A percentile compares a stretch with the other conserved stretches of the same genome.
phyloP scores from a whole-genome alignment of 2,113 vertebrate species.

The Labeo catla region DNA sequence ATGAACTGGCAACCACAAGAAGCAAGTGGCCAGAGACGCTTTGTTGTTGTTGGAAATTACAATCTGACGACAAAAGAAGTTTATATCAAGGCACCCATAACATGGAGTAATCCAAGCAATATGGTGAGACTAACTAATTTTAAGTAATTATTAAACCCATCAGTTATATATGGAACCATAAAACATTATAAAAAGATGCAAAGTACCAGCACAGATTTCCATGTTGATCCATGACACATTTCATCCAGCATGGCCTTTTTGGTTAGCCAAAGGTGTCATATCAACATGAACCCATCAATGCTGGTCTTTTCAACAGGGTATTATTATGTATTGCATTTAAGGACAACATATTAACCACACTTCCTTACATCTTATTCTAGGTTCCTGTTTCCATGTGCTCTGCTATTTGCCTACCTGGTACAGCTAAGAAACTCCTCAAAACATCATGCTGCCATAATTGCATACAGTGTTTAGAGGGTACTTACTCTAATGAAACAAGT shows the following conservation, averaged over 20 bases:
- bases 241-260: too few species aligned
- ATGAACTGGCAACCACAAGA: conserved; percentile 57
- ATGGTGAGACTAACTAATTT: conserved; percentile 50
- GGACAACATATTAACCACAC: neutral
- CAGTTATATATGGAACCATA: neutral
- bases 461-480: conserved; percentile 58
- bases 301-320: neutral
- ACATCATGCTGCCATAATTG: conserved; percentile 64
- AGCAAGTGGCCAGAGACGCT: conserved; percentile 17
- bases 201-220: neutral
- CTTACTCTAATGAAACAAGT: conserved; percentile 60
- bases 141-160: neutral
- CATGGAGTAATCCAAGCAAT: conserved; percentile 60
- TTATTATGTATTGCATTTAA: neutral
- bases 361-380: conserved; percentile 38
- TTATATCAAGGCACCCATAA: conserved; percentile 34
- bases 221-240: neutral
- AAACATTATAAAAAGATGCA: neutral
- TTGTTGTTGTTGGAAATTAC: conserved; percentile 61
- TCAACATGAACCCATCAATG: neutral
- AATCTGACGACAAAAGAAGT: conserved; percentile 42
- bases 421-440: conserved; percentile 56
- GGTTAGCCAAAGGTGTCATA: neutral
- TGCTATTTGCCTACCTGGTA: conserved; percentile 53
- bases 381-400: conserved; percentile 61